These are phyloP conservation scores for Eumacrocentrus americanus DNA, from an alignment of 2,888 invertebrate genomes.

Conservation along the genomic window DNA sequence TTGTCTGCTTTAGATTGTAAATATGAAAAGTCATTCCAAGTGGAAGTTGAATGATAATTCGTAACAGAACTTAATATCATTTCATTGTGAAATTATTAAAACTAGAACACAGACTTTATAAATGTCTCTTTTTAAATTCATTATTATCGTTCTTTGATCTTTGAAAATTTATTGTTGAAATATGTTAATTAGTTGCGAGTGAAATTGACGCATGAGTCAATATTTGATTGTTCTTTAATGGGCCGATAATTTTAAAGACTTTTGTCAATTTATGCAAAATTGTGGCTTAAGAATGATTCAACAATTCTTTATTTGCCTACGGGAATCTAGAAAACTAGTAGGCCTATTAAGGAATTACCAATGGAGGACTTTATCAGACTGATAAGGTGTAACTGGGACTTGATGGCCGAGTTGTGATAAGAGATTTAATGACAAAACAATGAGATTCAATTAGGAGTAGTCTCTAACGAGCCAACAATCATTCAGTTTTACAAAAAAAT, in stretches of 20 bases:
- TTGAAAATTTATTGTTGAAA: neutral
- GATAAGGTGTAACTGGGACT: conserved; percentile 35
- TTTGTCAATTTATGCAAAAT: too few species aligned
- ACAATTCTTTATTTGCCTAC: too few species aligned
- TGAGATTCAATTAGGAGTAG: conserved; percentile 10
- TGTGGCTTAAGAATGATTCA: too few species aligned
- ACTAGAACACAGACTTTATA: neutral
- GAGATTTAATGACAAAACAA: conserved; percentile 31
- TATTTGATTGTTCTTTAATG: neutral
- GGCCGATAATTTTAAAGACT: too few species aligned
- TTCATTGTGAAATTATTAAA: conserved; percentile 5
- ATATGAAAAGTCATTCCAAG: conserved; percentile 16
- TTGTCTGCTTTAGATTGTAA: conserved; percentile 18
- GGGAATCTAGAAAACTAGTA: neutral
- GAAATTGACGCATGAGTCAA: too few species aligned
- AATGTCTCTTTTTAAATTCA: neutral
- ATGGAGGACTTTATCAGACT: conserved; percentile 34
- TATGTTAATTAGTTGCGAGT: neutral
- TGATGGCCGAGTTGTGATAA: conserved; percentile 29
- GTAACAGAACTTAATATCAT: conserved; percentile 22
- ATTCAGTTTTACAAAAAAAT: conserved; percentile 15
- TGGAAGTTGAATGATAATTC: conserved; percentile 24
- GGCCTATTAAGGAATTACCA: too few species aligned
- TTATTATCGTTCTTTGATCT: neutral
- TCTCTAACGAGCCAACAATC: conserved; percentile 18